Evolutionary conservation across 1,140 invertebrate species (phyloP), one percentile per base, ranked within the genome.

Genomic region (Scaptodrosophila lebanonensis): DNA sequence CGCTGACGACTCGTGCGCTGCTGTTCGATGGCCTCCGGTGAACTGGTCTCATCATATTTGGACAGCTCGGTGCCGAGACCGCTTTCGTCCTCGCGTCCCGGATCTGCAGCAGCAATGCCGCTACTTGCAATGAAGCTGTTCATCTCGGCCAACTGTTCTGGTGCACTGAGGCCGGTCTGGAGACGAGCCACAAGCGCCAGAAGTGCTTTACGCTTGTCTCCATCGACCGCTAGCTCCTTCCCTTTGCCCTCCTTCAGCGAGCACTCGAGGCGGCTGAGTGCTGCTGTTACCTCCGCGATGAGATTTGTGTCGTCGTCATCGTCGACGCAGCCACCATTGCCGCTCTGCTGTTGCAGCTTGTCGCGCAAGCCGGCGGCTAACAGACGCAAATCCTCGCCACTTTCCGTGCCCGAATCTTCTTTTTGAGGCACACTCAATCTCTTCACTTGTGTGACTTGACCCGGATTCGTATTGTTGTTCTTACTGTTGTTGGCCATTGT

Each of bases 261-360:
- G 22, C 90, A 90, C 57, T 93, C 91, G 7, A 97, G 88, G 45
- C 93, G 90, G 13, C 90, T 90, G 2, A 97, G 87, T 0, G 94
- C 94, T 33, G 90, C 91, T 63, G 94, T 92, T 7, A 97, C 94
- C 82, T 96, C 94, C 1, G 90, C 90, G 15, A 95, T 89, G 0
- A 95, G 89, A 66, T 89, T 89, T 1, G 32, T 47, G 45, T 71
- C 67, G 7, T 66, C 60, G 5, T 73, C 75, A 43, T 77, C 64
- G 1, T 73, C 68, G 18, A 79, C 72, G 18, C 53, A 75, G 49
- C 53, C 54, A 45, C 50, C 54, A 29, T 68, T 56, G 2, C 35
- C 50, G 47, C 70, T 79, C 30, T 68, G 67, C 35, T 75, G 71
- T 16, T 86, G 77, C 39, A 87, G 53, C 15, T 71, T 71, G 47